Conservation (phyloP, 2,113 vertebrate genomes). For the rat (Rattus norvegicus) region DNA sequence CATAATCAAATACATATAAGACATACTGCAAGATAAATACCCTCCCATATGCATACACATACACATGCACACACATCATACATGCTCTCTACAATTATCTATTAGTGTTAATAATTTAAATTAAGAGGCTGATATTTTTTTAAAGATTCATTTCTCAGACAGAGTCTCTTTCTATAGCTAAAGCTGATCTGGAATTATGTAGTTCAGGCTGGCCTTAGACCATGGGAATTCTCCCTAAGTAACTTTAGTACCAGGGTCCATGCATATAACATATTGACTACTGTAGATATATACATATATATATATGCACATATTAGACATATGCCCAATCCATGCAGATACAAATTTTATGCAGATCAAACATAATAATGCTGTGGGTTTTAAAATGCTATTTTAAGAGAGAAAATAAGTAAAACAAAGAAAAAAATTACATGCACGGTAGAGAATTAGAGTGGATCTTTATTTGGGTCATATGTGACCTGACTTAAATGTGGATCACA, state of each 20-base stretch:
- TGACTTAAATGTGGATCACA: not conserved
- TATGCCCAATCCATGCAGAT: not conserved
- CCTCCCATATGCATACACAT: not conserved
- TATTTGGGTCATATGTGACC: not conserved
- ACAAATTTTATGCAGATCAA: not conserved
- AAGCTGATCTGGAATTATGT: not conserved
- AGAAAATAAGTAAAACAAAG: not conserved
- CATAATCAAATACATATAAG: not conserved
- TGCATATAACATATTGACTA: not conserved
- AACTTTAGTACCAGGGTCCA: not conserved
- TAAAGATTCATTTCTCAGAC: not conserved
- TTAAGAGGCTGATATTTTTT: not conserved
- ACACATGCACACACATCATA: not conserved
- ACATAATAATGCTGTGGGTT: not conserved
- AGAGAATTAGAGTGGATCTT: not conserved
- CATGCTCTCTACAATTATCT: not conserved
- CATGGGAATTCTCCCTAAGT: not conserved
- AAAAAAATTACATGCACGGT: not conserved
- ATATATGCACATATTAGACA: not conserved
- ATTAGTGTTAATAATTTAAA: not conserved
- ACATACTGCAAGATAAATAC: not conserved
- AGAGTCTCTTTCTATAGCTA: not conserved
- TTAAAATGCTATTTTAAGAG: not conserved
- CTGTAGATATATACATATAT: not conserved
- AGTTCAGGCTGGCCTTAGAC: not conserved